A percentile compares a stretch with the other conserved stretches of the same genome.
Conservation (phyloP, 1,140 invertebrate genomes). For the Ceratina japonica region DNA sequence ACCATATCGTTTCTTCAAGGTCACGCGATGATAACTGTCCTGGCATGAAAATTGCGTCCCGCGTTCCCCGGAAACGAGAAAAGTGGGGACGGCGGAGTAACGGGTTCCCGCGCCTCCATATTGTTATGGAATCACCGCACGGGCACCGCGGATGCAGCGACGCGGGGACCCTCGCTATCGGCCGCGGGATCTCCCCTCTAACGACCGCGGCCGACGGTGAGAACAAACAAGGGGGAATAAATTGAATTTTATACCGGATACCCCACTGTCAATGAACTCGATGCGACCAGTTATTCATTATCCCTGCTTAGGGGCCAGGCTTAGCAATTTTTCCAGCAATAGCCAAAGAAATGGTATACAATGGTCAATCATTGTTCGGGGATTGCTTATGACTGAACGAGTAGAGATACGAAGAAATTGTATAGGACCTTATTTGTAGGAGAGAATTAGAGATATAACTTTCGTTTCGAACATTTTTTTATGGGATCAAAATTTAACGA, state of each 20-base stretch:
- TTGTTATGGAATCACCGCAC: constrained; percentile 46
- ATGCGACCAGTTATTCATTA: background rate
- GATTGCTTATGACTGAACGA: no score
- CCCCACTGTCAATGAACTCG: background rate
- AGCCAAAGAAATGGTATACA: background rate
- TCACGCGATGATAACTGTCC: background rate
- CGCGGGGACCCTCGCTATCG: constrained; percentile 48
- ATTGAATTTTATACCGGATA: constrained; percentile 52
- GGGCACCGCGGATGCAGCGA: background rate
- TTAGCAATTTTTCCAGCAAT: background rate
- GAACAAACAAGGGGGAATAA: constrained; percentile 61
- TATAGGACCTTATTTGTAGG: no score
- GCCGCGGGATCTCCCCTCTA: constrained; percentile 50
- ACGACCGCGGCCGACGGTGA: constrained; percentile 21
- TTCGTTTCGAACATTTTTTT: no score
- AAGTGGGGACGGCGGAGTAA: constrained; percentile 36
- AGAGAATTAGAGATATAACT: no score
- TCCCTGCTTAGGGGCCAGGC: background rate
- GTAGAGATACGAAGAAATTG: no score
- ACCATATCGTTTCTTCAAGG: constrained; percentile 8
- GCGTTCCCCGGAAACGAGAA: constrained; percentile 47
- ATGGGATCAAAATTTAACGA: no score
- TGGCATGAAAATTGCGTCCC: background rate
- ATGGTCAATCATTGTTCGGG: no score
- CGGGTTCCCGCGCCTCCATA: constrained; percentile 47